A percentile compares a stretch with the other conserved stretches of the same genome.
Conservation (phyloP, 2,888 invertebrate species). For the Mylabris sibirica region DNA sequence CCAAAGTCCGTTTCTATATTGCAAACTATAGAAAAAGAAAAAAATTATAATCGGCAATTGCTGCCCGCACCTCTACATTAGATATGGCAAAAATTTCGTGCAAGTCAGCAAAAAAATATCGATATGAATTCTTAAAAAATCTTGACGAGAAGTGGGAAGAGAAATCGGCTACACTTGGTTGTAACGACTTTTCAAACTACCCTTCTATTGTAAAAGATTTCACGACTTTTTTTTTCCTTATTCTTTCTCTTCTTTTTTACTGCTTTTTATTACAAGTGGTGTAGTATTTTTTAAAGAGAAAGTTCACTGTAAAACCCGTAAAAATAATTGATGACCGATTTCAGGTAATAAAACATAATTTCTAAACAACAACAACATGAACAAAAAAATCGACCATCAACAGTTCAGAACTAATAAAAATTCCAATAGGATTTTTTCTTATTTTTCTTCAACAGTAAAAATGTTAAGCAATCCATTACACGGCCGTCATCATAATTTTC, state of each 20-base stretch:
- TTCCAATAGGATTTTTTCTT: conserved; percentile 47
- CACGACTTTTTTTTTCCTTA: conserved; percentile 31
- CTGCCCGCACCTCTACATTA: neutral
- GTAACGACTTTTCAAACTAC: conserved; percentile 56
- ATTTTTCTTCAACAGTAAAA: conserved; percentile 37
- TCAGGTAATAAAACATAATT: neutral
- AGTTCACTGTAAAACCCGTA: conserved; percentile 20
- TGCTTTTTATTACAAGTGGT: neutral
- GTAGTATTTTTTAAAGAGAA: conserved; percentile 25
- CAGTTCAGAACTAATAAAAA: conserved; percentile 38
- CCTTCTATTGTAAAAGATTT: conserved; percentile 45
- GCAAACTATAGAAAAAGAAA: neutral
- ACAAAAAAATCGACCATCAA: neutral
- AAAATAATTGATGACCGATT: neutral
- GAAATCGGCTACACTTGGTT: conserved; percentile 50
- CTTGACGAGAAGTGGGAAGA: conserved; percentile 44
- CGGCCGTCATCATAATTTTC: conserved; percentile 53
- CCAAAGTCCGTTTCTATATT: conserved; percentile 52
- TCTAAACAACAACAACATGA: neutral
- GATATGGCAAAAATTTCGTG: neutral
- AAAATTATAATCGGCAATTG: conserved; percentile 7
- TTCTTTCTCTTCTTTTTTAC: neutral
- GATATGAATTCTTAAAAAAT: conserved; percentile 22
- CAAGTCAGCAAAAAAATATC: conserved; percentile 13
- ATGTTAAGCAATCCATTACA: conserved; percentile 52